Evolutionary conservation across 2,888 invertebrate species (phyloP).

Genomic region (Amphipyra berbera): DNA sequence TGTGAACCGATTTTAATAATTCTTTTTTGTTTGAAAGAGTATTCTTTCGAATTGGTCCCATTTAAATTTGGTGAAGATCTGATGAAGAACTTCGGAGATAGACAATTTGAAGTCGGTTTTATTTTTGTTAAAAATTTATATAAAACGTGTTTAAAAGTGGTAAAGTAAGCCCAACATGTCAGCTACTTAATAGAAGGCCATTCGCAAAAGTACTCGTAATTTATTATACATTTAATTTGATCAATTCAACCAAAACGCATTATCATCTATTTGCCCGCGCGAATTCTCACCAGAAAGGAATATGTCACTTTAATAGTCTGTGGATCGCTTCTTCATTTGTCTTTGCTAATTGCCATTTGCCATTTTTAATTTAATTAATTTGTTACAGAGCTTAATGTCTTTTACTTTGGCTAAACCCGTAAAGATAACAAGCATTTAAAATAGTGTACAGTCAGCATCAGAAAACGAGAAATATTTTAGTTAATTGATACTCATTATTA

Average conservation of each 20-base stretch:
- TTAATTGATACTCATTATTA: no score
- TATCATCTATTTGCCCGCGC: constrained; percentile 31
- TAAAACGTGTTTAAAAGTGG: no score
- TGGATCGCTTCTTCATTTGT: constrained; percentile 21
- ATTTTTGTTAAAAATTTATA: no score
- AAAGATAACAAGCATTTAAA: constrained; percentile 8
- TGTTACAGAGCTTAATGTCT: constrained; percentile 3
- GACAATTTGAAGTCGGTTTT: no score
- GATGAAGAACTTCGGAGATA: no score
- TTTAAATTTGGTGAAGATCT: no score
- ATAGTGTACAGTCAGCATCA: background rate
- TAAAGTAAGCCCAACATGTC: background rate
- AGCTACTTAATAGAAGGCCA: background rate
- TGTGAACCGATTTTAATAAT: no score
- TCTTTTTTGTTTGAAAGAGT: no score
- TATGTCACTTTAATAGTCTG: constrained; percentile 33
- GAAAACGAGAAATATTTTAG: no score
- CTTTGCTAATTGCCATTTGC: constrained; percentile 28
- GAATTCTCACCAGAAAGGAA: constrained; percentile 21
- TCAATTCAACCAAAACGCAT: constrained; percentile 8
- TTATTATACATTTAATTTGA: constrained; percentile 1
- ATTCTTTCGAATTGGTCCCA: no score
- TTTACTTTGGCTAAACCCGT: constrained; percentile 5
- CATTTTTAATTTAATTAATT: constrained; percentile 29
- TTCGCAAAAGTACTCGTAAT: no score